Evolutionary conservation across 2,113 vertebrate species (phyloP), one percentile per base, ranked within the genome.

Genomic region (Pollachius pollachius): DNA sequence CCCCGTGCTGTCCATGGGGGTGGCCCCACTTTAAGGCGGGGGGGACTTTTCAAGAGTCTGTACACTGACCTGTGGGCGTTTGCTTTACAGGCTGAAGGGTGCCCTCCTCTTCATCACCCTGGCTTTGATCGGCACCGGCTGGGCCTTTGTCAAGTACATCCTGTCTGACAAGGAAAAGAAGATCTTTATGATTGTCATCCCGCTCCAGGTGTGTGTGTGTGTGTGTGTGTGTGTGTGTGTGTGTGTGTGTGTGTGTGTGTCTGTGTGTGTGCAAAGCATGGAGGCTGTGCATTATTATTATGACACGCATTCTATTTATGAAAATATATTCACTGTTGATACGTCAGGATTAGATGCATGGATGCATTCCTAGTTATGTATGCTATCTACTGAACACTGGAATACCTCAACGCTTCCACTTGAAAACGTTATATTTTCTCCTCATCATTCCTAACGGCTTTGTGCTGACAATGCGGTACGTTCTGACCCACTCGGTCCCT

Each of bases 111-210:
- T 95, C 88, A 94, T 95, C 87, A 95, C 94, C 2, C 88, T 96
- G 69, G 94, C 92, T 1, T 79, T 95, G 72, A 95, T 95, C 0
- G 94, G 94, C 61, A 95, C 95, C 0, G 94, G 94, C 82, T 94
- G 94, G 89, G 94, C 94, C 27, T 95, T 96, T 0, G 84, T 95
- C 2, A 95, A 95, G 66, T 94, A 94, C 70, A 92, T 95, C 67
- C 87, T 95, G 64, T 95, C 94, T 0, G 93, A 95, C 85, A 96
- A 95, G 75, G 95, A 96, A 76, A 95, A 96, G 91, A 94, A 95
- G 85, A 90, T 95, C 76, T 95, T 96, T 52, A 94, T 94, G 85
- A 92, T 95, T 0, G 93, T 95, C 70, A 94, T 95, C 64, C 94
- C 94, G 5, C 84, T 94, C 70, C 94, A 95, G 94, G 94, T 95